Base-by-base conservation (phyloP, 2,797 vertebrate genomes). In the Helostoma temminkii region DNA sequence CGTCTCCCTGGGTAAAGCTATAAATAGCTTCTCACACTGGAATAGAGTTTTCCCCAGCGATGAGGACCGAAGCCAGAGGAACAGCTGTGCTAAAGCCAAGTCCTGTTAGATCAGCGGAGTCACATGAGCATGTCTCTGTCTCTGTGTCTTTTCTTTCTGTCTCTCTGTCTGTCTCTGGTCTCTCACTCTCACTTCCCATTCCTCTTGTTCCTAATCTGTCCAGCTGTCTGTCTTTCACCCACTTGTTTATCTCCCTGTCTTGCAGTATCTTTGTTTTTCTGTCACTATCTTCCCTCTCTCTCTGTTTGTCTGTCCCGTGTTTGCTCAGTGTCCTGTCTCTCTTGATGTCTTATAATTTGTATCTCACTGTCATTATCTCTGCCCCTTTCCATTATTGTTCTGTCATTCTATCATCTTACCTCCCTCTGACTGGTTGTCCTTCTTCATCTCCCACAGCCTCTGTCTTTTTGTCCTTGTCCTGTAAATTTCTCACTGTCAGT, bases 51-150 rank as follows among this genome's bases (percentile, higher is more conserved):
- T 92, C 93, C 93, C 89, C 82, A 86, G 88, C 70, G 83, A 92
- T 89, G 86, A 72, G 68, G 82, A 88, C 65, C 77, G 89, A 92
- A 93, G 90, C 90, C 81, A 65, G 81, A 83, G 82, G 84, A 93
- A 93, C 93, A 94, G 93, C 93, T 95, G 93, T 78, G 80, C 80
- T 90, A 80, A 91, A 93, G 90, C 91, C 90, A 91, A 91, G 92
- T 92, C 78, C 84, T 83, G 83, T 92, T 91, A 89, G 87, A 91
- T 89, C 89, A 90, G 79, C 65, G 18, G 72, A 80, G 88, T 91
- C 91, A 92, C 83, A 75, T 87, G 75, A 74, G 58, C 88, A 55
- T 48, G 70, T 58, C 49, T 68, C 80, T 50, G 64, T 74, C 66
- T 74, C 30, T 43, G 74, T 62, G 46, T 61, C 59, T 78, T 61